Conservation (phyloP, 2,797 vertebrate species). For the Onychomys torridus region DNA sequence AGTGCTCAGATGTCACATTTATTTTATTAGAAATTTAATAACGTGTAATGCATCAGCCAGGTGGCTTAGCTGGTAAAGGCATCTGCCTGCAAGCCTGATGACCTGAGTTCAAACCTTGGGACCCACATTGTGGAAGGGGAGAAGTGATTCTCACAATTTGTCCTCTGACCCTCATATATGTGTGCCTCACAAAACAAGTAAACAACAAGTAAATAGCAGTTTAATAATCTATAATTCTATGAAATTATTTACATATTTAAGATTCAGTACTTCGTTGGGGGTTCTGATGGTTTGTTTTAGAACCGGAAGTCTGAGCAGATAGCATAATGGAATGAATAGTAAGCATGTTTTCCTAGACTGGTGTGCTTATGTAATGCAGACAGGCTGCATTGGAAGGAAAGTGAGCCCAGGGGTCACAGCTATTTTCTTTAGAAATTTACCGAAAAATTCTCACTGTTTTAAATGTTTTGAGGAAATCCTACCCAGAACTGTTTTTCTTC, state of each 20-base stretch:
- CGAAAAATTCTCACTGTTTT: conserved; percentile 10
- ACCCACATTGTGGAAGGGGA: not conserved
- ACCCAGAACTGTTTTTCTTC: conserved; percentile 20
- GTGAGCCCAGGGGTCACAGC: not conserved
- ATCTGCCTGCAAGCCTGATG: not conserved
- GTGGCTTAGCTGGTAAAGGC: not conserved
- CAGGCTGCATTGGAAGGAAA: not conserved
- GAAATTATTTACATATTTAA: conserved; percentile 13
- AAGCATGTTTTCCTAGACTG: not conserved
- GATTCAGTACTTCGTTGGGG: not conserved
- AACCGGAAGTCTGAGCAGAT: conserved; percentile 34
- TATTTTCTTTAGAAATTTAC: conserved; percentile 5
- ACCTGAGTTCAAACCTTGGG: not conserved
- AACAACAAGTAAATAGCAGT: not conserved
- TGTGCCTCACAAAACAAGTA: not conserved
- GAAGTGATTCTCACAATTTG: not conserved
- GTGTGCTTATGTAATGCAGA: not conserved
- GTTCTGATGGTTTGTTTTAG: conserved; percentile 22
- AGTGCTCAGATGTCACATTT: not conserved
- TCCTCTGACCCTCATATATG: not conserved
- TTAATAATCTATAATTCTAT: conserved; percentile 8
- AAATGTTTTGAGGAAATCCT: not conserved
- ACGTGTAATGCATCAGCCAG: not conserved
- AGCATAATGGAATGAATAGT: not conserved
- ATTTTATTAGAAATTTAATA: conserved; percentile 46